Conservation (phyloP, 2,888 invertebrate genomes). For the Priocnemis perturbator region DNA sequence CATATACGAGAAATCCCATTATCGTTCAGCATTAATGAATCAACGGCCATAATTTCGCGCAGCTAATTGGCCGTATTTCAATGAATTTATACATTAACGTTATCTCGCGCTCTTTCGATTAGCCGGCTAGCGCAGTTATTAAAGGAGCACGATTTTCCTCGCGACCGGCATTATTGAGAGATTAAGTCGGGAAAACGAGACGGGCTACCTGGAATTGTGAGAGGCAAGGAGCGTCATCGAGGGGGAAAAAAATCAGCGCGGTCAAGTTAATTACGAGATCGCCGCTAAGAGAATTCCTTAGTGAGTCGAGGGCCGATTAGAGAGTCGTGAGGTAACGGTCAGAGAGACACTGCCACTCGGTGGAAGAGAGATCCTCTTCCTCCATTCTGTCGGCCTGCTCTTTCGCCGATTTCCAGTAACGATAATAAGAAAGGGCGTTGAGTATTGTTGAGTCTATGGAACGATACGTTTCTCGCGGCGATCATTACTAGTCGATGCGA, state of each 20-base stretch:
- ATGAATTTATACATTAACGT: too few species aligned
- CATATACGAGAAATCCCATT: too few species aligned
- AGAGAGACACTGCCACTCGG: conserved; percentile 33
- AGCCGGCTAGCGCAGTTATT: too few species aligned
- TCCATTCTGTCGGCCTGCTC: conserved; percentile 12
- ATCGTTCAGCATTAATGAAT: too few species aligned
- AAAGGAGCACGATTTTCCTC: neutral
- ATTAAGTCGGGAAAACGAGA: neutral
- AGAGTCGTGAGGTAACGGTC: conserved; percentile 48
- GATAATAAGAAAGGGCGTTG: too few species aligned
- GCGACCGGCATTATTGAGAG: conserved; percentile 1
- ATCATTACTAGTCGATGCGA: too few species aligned
- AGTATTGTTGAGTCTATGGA: too few species aligned
- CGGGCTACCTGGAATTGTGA: neutral
- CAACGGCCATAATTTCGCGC: too few species aligned
- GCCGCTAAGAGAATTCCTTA: conserved; percentile 43
- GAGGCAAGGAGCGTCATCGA: neutral
- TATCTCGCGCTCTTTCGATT: too few species aligned
- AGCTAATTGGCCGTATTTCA: too few species aligned
- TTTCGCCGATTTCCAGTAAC: too few species aligned
- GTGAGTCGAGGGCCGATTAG: conserved; percentile 42
- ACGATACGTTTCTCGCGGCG: too few species aligned
- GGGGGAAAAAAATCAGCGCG: conserved; percentile 35
- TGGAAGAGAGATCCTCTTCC: conserved; percentile 46
- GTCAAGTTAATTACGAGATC: conserved; percentile 43